These are phyloP conservation scores for Lasiurus borealis DNA, from an alignment of 2,113 vertebrate genomes.

Conservation along the genomic window DNA sequence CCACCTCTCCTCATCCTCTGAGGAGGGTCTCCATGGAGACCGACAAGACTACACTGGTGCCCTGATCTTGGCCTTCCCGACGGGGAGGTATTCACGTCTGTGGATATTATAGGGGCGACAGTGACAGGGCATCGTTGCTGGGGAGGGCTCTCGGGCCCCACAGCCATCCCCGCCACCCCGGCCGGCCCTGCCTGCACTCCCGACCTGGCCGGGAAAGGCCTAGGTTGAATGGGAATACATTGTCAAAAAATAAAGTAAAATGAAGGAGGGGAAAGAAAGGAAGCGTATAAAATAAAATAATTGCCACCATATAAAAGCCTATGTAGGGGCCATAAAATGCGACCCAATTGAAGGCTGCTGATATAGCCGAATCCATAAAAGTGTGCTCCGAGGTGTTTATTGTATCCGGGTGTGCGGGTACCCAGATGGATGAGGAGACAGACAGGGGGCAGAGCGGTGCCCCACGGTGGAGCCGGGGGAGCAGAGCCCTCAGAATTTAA, in stretches of 20 bases:
- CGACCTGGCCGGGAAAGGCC: constrained; percentile 32
- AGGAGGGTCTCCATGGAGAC: too few relatives aligned
- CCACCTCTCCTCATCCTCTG: too few relatives aligned
- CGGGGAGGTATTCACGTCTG: too few relatives aligned
- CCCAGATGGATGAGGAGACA: constrained; percentile 77
- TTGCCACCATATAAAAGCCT: constrained; percentile 85
- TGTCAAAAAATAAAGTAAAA: constrained; percentile 73
- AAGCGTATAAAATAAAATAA: constrained; percentile 87
- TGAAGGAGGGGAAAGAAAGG: constrained; percentile 69
- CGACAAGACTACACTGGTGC: too few relatives aligned
- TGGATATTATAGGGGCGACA: too few relatives aligned
- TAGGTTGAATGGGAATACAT: constrained; percentile 58
- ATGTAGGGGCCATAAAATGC: constrained; percentile 83
- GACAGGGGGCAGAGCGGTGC: not conserved
- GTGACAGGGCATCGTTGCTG: rapidly evolving
- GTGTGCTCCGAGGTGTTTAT: constrained; percentile 81
- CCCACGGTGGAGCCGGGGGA: not conserved
- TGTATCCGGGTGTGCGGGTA: not conserved
- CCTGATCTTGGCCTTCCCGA: too few relatives aligned
- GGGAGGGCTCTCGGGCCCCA: rapidly evolving
- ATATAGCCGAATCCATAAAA: constrained; percentile 88
- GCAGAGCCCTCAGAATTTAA: not conserved
- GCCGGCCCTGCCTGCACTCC: not conserved
- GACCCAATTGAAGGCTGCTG: constrained; percentile 86
- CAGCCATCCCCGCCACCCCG: rapidly evolving